Conservation (phyloP, 2,797 vertebrate species). For the Cynodonichthys magdalenae region DNA sequence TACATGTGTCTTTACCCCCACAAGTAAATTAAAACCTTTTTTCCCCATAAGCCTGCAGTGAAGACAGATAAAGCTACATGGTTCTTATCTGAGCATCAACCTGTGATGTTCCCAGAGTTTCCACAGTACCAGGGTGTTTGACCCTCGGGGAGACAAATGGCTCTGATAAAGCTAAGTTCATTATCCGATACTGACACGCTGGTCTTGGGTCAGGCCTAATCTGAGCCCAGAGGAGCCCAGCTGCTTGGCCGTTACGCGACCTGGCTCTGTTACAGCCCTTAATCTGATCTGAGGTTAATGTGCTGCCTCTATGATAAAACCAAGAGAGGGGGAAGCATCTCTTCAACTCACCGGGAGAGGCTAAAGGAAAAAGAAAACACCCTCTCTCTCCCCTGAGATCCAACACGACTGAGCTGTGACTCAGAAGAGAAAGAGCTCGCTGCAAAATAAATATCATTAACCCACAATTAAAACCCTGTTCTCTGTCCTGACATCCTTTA, state of each 20-base stretch:
- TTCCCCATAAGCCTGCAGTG: conserved; percentile 26
- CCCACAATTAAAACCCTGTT: conserved; percentile 78
- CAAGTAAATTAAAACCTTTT: conserved; percentile 38
- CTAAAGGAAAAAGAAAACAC: conserved; percentile 29
- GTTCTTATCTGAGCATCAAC: conserved; percentile 64
- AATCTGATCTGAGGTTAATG: conserved; percentile 73
- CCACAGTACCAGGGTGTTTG: conserved; percentile 9
- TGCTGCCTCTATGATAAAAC: conserved; percentile 64
- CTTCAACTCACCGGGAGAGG: conserved; percentile 12
- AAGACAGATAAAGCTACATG: conserved; percentile 44
- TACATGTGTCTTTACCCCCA: conserved; percentile 36
- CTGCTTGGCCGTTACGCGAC: conserved; percentile 52
- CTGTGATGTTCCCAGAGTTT: conserved; percentile 34
- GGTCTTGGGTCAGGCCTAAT: conserved; percentile 68
- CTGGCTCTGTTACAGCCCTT: conserved; percentile 59
- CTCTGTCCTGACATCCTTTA: conserved; percentile 76
- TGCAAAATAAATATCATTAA: conserved; percentile 80
- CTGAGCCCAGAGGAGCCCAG: conserved; percentile 62
- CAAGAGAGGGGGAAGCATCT: conserved; percentile 24
- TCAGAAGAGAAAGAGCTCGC: conserved; percentile 51
- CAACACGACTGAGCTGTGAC: conserved; percentile 51
- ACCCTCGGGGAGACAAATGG: conserved; percentile 52
- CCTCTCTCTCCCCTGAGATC: conserved; percentile 45
- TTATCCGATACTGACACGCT: conserved; percentile 65
- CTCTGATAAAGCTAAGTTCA: conserved; percentile 69